Evolutionary conservation across 2,888 invertebrate species (phyloP), one percentile per base, ranked within the genome.

Genomic region (Melinaea menophilus): DNA sequence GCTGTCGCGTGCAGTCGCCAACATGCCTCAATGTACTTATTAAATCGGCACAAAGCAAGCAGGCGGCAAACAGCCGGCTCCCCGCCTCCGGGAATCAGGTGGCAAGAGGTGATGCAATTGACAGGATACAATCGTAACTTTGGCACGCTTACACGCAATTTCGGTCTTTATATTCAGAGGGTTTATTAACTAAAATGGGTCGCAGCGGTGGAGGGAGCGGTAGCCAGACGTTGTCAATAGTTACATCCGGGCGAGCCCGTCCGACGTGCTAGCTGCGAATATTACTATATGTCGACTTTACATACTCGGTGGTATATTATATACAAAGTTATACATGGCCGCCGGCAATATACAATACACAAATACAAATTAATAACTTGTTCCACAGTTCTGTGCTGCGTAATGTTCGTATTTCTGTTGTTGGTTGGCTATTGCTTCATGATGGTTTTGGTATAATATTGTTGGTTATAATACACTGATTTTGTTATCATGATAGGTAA

Each of bases 181-280:
- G 41, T 62, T 72, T 72, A 73, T 63, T 62, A 58, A 63, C 69
- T 67, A 72, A 69, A 72, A 71, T 75, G 58, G 70, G 58, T 62
- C 64, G 66, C 64, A 59, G 60, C 65, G 56, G 59, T 56, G 62
- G 57, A 55, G 63, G 45, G 62, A 59, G 63, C 62, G 37, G 55
- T 48, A 58, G 62, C 69, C 69, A 69, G 69, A 72, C 68, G 79
- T 79, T 79, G 76, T 77, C 79, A 75, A 75, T 77, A 76, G 79
- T 75, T 74, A 79, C 79, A 78, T 78, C 79, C 78, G 78, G 75
- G 71, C 69, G 71, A 70, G 68, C 72, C 70, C 72, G 73, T 71
- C 70, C 71, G 70, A 72, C 69, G 71, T 67, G 66, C 71, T 66
- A 67, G 71, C 72, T 73, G 71, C 70, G 41, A 41, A 41, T 41